Percentiles rank a stretch among this genome's conserved stretches.
These are phyloP conservation scores for Ctena decussata DNA, from an alignment of 2,888 invertebrate species.

Conservation along the genomic window DNA sequence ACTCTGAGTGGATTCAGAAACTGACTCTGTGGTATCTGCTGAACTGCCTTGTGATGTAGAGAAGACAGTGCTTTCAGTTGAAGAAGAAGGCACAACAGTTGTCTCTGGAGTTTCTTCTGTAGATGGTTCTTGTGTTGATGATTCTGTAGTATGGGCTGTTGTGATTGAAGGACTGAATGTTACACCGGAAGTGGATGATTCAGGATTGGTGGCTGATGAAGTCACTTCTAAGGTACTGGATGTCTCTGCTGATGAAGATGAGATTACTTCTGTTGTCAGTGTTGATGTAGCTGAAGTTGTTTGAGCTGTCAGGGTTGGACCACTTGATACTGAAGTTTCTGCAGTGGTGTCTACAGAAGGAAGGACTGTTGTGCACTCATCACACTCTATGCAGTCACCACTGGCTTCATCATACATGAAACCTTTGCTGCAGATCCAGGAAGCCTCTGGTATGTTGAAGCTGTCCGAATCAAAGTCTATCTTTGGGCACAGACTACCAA, in stretches of 20 bases:
- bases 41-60: no score
- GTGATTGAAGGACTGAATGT: neutral
- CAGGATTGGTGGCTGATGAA: neutral
- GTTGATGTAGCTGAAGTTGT: neutral
- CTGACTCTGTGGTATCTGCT: no score
- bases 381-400: constrained; percentile 49
- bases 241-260: neutral
- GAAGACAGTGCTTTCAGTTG: no score
- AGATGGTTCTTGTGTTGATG: neutral
- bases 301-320: neutral
- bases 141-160: neutral
- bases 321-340: neutral
- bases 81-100: no score
- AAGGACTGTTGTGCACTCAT: constrained; percentile 15
- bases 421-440: constrained; percentile 40
- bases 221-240: neutral
- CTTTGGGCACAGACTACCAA: constrained; percentile 18
- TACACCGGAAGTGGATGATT: neutral
- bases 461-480: constrained; percentile 30
- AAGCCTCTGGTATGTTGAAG: constrained; percentile 6
- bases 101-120: neutral
- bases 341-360: neutral
- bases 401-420: constrained; percentile 42
- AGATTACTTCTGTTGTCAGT: neutral
- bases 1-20: no score